Evolutionary conservation across 2,888 invertebrate species (phyloP).

Genomic region (Leptopilina drosophilae): DNA sequence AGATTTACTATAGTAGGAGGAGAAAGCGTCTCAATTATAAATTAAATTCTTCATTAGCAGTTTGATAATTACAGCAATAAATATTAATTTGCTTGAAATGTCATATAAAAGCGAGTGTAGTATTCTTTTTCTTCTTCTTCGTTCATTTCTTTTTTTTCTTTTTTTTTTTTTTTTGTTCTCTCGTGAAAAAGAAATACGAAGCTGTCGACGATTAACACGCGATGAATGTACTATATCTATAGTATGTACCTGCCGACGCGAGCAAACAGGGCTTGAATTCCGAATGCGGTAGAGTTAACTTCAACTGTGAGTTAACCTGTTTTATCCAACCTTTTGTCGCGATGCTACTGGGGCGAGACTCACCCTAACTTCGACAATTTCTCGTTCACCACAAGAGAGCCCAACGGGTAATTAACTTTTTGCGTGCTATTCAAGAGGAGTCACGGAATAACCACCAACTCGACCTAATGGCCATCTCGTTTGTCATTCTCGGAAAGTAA

Average conservation of each 20-base stretch:
- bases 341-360: conserved; percentile 27
- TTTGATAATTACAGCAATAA: conserved; percentile 31
- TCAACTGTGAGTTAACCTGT: conserved; percentile 55
- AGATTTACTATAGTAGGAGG: neutral
- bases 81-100: conserved; percentile 32
- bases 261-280: conserved; percentile 61
- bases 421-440: conserved; percentile 58
- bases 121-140: neutral
- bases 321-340: conserved; percentile 49
- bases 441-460: conserved; percentile 68
- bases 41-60: conserved; percentile 34
- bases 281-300: conserved; percentile 57
- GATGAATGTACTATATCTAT: conserved; percentile 20
- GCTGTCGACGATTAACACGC: conserved; percentile 34
- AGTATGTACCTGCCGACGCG: conserved; percentile 34
- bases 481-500: conserved; percentile 66
- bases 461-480: conserved; percentile 69
- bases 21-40: conserved; percentile 17
- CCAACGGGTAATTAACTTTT: conserved; percentile 71
- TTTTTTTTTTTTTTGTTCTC: neutral
- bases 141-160: too few relatives aligned
- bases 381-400: conserved; percentile 50
- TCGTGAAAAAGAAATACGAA: conserved; percentile 30
- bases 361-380: conserved; percentile 53
- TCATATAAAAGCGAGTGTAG: neutral